A percentile compares a stretch with the other conserved stretches of the same genome.
These are phyloP conservation scores for Centropus unirufus DNA, from an alignment of 2,113 vertebrate species.

Conservation along the genomic window DNA sequence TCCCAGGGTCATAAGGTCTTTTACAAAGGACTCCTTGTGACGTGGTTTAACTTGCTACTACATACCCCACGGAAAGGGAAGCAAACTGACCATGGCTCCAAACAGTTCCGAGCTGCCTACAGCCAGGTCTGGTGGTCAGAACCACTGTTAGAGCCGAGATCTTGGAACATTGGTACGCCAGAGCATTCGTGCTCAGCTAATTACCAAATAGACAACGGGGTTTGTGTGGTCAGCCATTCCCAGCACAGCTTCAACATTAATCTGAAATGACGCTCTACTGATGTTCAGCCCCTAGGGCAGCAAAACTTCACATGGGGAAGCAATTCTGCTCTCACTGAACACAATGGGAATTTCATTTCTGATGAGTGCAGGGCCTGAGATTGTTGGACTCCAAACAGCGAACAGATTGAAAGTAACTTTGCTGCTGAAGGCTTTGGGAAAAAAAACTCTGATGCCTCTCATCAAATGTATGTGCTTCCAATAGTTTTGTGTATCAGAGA, in stretches of 20 bases:
- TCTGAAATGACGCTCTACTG: not conserved
- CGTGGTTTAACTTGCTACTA: not conserved
- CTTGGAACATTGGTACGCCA: not conserved
- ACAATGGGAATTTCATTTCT: not conserved
- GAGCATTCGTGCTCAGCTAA: not conserved
- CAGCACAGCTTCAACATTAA: not conserved
- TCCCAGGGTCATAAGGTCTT: not conserved
- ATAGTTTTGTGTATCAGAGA: not conserved
- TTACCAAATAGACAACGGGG: not conserved
- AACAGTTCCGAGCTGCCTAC: accelerated
- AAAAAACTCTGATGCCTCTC: not conserved
- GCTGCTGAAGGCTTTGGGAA: not conserved
- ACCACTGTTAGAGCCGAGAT: not conserved
- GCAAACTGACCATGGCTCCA: accelerated
- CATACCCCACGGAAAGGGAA: not conserved
- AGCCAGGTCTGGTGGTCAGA: not conserved
- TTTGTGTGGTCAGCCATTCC: not conserved
- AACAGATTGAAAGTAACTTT: not conserved
- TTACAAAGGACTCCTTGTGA: not conserved
- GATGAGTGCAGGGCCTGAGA: not conserved
- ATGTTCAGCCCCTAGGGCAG: not conserved
- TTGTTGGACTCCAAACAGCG: not conserved
- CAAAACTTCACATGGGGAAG: not conserved
- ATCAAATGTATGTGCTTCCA: not conserved
- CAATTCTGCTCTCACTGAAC: not conserved